Evolutionary conservation across 2,888 invertebrate genomes (phyloP).

Genomic region (Parnassius apollo): DNA sequence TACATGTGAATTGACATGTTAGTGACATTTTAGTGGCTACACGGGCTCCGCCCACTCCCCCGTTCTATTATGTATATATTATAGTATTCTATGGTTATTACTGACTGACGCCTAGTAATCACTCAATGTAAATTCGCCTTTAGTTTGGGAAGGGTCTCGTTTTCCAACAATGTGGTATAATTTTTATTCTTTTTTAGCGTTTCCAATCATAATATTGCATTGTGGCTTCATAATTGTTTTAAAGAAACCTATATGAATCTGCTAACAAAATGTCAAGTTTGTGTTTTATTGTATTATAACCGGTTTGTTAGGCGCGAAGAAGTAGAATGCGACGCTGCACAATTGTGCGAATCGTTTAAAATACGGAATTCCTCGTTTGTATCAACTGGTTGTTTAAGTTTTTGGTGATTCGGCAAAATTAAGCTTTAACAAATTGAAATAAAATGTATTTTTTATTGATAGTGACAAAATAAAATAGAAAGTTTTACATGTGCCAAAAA

Average conservation of each 20-base stretch:
- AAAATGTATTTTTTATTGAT: no score
- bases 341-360: slow-evolving; percentile 15
- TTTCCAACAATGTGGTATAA: neutral
- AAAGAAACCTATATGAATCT: neutral
- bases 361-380: slow-evolving; percentile 7
- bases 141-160: slow-evolving; percentile 28
- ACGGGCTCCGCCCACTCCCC: no score
- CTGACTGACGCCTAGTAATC: neutral
- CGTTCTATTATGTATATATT: no score
- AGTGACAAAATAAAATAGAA: no score
- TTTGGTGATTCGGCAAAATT: slow-evolving; percentile 67
- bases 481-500: no score
- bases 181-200: slow-evolving; percentile 28
- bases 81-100: no score
- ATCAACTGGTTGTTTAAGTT: slow-evolving; percentile 28
- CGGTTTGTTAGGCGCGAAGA: neutral
- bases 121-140: slow-evolving; percentile 25
- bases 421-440: slow-evolving; percentile 38
- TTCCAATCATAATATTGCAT: slow-evolving; percentile 40
- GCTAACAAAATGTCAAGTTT: neutral
- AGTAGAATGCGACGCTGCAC: slow-evolving; percentile 2
- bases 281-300: neutral
- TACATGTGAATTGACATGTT: no score
- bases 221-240: slow-evolving; percentile 34
- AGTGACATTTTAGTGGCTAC: no score